Evolutionary conservation across 53 echinoderm and acorn worm genomes (phyloP), one percentile per base, ranked within the genome.

Genomic region (Hippasteria phrygiana): DNA sequence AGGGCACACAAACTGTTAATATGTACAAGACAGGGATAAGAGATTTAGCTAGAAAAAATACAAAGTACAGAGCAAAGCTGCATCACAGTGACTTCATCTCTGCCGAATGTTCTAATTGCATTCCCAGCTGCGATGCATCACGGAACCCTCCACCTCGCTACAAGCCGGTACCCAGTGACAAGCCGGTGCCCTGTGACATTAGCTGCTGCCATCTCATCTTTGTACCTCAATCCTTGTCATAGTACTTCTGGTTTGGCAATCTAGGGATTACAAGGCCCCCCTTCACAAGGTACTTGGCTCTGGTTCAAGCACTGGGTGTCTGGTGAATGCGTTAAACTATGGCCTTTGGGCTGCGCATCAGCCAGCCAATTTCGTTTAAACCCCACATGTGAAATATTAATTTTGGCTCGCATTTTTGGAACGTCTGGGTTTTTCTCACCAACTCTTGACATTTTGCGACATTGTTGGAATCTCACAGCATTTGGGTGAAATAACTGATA

Each of bases 41-140:
- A n/a, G 13, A 43, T 28, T 46, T 11, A 28, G 22, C 27, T 33
- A 34, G 20, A 34, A 54, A 17, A 3, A 53, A 77, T 18, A 16
- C 33, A 10, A 33, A 77, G 48, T 17, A 36, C 36, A 79, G 33
- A 59, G 7, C 59, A 59, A 11, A 45, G 46, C 46, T 45, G 11
- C 46, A 45, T 45, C 16, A 22, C 20, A 78, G 55, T 78, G 42
- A 78, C 56, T 55, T 39, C 28, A 78, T 38, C 55, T 36, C 59
- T 0, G 34, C 1, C 14, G 39, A 78, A 78, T 78, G 78, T 24
- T 59, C 73, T 62, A 56, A 78, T 62, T 8, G 37, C 39, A 41
- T 59, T 62, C 36, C 78, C 78, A 78, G 78, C 62, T 78, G 78
- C 13, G 59, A 62, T 2, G 1, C 55, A 55, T 78, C 26, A 59